Evolutionary conservation across 2,888 invertebrate species (phyloP), one percentile per base, ranked within the genome.

Genomic region (Dorcus parallelipipedus): DNA sequence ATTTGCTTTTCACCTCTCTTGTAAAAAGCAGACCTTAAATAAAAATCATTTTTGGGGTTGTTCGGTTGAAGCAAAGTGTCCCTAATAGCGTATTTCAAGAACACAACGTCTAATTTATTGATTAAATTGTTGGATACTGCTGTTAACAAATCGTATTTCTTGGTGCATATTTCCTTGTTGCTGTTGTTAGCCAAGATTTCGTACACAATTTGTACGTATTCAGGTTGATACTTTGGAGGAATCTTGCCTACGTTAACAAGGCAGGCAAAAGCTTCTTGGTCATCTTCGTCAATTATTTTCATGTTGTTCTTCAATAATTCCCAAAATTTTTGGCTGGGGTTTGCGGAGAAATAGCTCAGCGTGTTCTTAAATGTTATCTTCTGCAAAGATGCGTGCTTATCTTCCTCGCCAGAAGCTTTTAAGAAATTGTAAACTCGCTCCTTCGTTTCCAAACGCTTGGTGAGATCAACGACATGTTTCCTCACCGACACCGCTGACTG

Each of bases 401-500:
- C 54, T 23, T 7, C 40, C 2, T 10, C 9, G 5, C 9, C 40
- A 39, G 40, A 38, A 42, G 23, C 39, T 20, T 54, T 38, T 10
- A 54, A 26, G 20, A 48, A 23, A 17, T 38, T n/a, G 42, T 54
- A 49, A 9, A 54, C 39, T 38, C 23, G 41, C 10, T 10, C 17
- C 8, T 54, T 20, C n/a, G 40, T 9, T 10, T 49, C 42, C 7
- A 55, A 10, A 7, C 26, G n/a, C 49, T 10, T 49, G n/a, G 48
- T 51, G 3, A 64, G 49, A n/a, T 17, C 38, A 8, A 64, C 48
- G 14, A 50, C 48, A 45, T 60, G 59, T 26, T 62, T 64, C n/a
- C 54, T 49, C 3, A 58, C 49, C 4, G 62, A 62, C 40, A 61
- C 59, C 0, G 57, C 43, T 3, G 45, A 42, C 14, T 58, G n/a